phyloP scores from a whole-genome alignment of 2,888 invertebrate genomes.

The Clitarchus hookeri region DNA sequence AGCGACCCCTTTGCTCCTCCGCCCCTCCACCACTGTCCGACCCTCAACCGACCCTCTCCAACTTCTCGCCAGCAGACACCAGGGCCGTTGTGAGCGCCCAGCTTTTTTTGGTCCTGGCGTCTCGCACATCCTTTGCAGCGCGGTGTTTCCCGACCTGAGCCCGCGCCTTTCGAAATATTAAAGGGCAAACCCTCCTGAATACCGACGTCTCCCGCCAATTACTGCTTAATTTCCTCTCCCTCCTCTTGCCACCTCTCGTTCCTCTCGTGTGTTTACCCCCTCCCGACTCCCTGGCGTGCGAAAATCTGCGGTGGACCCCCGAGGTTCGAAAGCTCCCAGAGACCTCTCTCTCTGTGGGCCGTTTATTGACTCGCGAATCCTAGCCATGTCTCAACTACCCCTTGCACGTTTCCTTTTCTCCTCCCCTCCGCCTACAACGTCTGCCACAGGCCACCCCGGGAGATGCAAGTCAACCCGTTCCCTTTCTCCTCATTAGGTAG shows the following conservation, averaged over 20 bases:
- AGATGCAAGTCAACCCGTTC: not conserved
- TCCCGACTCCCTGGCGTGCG: not conserved
- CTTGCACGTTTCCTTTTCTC: not conserved
- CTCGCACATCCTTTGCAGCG: not conserved
- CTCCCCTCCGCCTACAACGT: not conserved
- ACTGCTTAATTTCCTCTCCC: not conserved
- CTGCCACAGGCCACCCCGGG: not conserved
- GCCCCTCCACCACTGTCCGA: not conserved
- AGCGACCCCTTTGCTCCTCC: not conserved
- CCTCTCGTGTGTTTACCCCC: not conserved
- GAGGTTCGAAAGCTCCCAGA: not conserved
- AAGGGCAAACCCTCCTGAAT: not conserved
- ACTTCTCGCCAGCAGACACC: not conserved
- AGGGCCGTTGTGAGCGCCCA: not conserved
- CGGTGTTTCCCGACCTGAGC: not conserved
- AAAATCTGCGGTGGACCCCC: not conserved
- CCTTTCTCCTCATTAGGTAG: slow-evolving; percentile 38
- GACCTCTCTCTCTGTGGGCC: not conserved
- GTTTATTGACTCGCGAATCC: slow-evolving; percentile 6
- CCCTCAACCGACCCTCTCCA: not conserved
- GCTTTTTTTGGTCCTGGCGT: not conserved
- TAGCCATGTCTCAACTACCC: not conserved
- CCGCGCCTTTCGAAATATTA: not conserved
- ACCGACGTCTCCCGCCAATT: not conserved
- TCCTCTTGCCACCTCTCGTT: not conserved